phyloP scores from a whole-genome alignment of 2,888 invertebrate genomes.

The Drosophila imparisetae region DNA sequence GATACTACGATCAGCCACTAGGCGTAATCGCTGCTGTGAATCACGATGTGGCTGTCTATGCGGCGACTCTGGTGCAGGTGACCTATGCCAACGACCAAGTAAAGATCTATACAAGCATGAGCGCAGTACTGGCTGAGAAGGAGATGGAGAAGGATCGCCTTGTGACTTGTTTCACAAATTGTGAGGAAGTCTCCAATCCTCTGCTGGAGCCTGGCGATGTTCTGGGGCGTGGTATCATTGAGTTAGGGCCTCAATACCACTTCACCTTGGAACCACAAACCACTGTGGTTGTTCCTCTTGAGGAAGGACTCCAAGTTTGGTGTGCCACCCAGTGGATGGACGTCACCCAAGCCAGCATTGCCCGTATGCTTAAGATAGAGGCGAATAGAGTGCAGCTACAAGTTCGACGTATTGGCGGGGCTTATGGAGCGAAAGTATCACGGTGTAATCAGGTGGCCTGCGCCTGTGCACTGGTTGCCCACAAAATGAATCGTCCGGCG shows the following conservation, averaged over 20 bases:
- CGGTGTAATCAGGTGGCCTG: slow-evolving; percentile 87
- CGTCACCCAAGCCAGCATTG: slow-evolving; percentile 86
- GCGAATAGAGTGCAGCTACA: slow-evolving; percentile 89
- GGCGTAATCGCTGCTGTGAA: slow-evolving; percentile 90
- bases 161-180: slow-evolving; percentile 28
- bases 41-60: slow-evolving; percentile 86
- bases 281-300: slow-evolving; percentile 88
- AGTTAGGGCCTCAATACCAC: slow-evolving; percentile 89
- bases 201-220: slow-evolving; percentile 53
- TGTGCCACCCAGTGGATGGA: slow-evolving; percentile 89
- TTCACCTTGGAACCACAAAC: slow-evolving; percentile 91
- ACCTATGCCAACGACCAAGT: slow-evolving; percentile 83
- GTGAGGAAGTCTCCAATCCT: slow-evolving; percentile 6
- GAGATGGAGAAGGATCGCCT: slow-evolving; percentile 62
- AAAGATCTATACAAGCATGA: slow-evolving; percentile 74
- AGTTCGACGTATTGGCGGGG: slow-evolving; percentile 92
- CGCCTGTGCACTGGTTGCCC: slow-evolving; percentile 89
- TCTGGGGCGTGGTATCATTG: slow-evolving; percentile 85
- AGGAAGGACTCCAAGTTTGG: slow-evolving; percentile 89
- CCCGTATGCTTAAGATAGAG: slow-evolving; percentile 85
- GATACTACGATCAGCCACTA: slow-evolving; percentile 90
- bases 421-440: slow-evolving; percentile 91
- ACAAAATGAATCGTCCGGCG: slow-evolving; percentile 87
- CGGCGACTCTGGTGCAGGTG: slow-evolving; percentile 85
- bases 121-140: slow-evolving; percentile 85